A percentile compares a stretch with the other conserved stretches of the same genome.
Conservation (phyloP, 1,140 invertebrate species). For the Plectus sambesii region DNA sequence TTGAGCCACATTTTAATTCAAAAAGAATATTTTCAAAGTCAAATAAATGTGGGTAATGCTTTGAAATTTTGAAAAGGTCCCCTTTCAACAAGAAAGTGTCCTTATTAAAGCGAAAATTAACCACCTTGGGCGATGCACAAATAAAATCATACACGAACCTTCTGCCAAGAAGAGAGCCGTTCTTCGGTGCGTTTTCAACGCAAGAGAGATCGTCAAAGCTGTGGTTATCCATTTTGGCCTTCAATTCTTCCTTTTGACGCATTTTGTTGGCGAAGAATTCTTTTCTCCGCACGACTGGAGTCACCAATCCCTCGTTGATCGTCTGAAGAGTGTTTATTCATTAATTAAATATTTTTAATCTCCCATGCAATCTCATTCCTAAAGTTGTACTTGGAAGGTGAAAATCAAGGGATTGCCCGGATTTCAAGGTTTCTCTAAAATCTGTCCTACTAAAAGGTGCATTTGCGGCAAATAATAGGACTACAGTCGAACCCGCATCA, state of each 20-base stretch:
- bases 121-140: not conserved
- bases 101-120: not conserved
- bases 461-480: too few relatives aligned
- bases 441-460: too few relatives aligned
- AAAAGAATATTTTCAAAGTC: too few relatives aligned
- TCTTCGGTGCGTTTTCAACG: constrained; percentile 8
- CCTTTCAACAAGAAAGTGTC: not conserved
- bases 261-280: constrained; percentile 13
- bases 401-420: too few relatives aligned
- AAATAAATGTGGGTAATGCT: too few relatives aligned
- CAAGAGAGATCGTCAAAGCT: too few relatives aligned
- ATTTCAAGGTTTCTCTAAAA: too few relatives aligned
- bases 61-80: too few relatives aligned
- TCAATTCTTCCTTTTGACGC: constrained; percentile 7
- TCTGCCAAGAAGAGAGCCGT: constrained; percentile 7
- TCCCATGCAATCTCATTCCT: too few relatives aligned
- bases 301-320: constrained; percentile 37
- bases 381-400: too few relatives aligned
- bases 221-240: constrained; percentile 3
- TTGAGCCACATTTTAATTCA: too few relatives aligned
- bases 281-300: constrained; percentile 35
- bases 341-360: not conserved
- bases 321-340: constrained; percentile 18
- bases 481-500: too few relatives aligned
- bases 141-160: constrained; percentile 7